Percentiles rank a stretch among this genome's conserved stretches.
phyloP scores from a whole-genome alignment of 2,797 vertebrate genomes.

The Anguilla pacifica region DNA sequence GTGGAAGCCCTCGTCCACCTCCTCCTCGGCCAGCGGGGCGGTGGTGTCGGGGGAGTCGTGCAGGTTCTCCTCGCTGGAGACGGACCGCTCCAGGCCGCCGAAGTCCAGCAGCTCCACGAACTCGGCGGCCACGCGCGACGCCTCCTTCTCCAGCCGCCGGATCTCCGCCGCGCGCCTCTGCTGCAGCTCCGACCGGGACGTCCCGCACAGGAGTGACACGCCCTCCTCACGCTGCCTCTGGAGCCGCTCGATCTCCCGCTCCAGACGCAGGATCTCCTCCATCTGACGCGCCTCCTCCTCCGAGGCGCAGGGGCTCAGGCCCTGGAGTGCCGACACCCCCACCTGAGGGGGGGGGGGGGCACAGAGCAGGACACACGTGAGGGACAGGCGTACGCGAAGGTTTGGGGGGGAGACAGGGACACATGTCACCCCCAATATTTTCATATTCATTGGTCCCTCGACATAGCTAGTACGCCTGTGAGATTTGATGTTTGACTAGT shows the following conservation, averaged over 20 bases:
- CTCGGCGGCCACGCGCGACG: constrained; percentile 85
- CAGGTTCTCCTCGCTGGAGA: constrained; percentile 64
- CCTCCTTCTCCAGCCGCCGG: constrained; percentile 87
- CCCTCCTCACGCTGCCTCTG: constrained; percentile 86
- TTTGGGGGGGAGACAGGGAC: neutral
- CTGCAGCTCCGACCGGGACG: constrained; percentile 81
- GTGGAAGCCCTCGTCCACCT: constrained; percentile 86
- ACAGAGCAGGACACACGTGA: neutral
- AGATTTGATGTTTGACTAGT: too few species aligned
- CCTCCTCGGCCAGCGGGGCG: constrained; percentile 67
- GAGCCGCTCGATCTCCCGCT: constrained; percentile 87
- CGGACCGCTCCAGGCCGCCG: constrained; percentile 70
- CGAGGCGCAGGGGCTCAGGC: constrained; percentile 47
- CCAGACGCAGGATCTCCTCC: constrained; percentile 89
- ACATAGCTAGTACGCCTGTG: too few species aligned
- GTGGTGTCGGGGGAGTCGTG: constrained; percentile 60
- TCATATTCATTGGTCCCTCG: too few species aligned
- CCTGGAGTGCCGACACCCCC: constrained; percentile 43
- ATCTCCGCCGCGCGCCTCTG: constrained; percentile 84
- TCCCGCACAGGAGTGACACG: constrained; percentile 83
- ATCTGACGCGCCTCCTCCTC: constrained; percentile 82
- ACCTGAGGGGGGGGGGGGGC: constrained; percentile 31
- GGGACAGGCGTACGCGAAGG: neutral
- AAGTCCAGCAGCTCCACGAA: constrained; percentile 87
- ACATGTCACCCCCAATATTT: too few species aligned